These are phyloP conservation scores for Anser brachyrhynchus DNA, from an alignment of 2,113 vertebrate genomes.

Conservation along the genomic window DNA sequence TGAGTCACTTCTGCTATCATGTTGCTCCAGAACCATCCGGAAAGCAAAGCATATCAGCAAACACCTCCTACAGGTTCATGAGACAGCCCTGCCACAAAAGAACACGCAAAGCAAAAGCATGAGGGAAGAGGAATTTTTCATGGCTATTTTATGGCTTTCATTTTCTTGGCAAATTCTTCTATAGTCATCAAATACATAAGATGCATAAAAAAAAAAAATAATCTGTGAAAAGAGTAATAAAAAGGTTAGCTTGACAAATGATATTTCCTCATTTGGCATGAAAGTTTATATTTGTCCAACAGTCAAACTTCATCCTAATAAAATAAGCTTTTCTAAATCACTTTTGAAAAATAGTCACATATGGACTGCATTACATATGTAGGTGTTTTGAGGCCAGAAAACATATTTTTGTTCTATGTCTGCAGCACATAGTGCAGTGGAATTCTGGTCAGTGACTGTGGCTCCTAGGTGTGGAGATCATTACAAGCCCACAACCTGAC, in stretches of 20 bases:
- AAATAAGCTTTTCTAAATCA: constrained; percentile 45
- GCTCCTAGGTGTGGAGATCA: constrained; percentile 12
- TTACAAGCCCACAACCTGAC: constrained; percentile 1
- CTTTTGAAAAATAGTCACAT: constrained; percentile 48
- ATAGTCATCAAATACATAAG: not conserved
- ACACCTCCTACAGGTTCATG: constrained; percentile 23
- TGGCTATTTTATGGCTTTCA: constrained; percentile 26
- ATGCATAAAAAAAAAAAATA: not conserved
- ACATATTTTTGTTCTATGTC: constrained; percentile 51
- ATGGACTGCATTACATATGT: constrained; percentile 44
- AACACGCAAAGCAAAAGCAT: constrained; percentile 35
- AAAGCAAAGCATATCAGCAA: constrained; percentile 37
- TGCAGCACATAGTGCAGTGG: not conserved
- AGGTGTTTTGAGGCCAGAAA: constrained; percentile 59
- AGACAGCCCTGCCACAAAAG: not conserved
- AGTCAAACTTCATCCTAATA: constrained; percentile 39
- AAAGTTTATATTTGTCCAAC: constrained; percentile 36
- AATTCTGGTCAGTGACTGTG: constrained; percentile 12
- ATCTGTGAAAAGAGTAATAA: constrained; percentile 18
- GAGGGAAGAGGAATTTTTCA: constrained; percentile 29
- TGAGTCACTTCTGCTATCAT: not conserved
- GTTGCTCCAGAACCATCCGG: not conserved
- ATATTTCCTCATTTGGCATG: constrained; percentile 44
- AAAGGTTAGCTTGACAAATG: constrained; percentile 34
- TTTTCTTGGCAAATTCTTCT: constrained; percentile 49